Evolutionary conservation across 2,888 invertebrate genomes (phyloP).

Genomic region (Dryadula phaetusa): DNA sequence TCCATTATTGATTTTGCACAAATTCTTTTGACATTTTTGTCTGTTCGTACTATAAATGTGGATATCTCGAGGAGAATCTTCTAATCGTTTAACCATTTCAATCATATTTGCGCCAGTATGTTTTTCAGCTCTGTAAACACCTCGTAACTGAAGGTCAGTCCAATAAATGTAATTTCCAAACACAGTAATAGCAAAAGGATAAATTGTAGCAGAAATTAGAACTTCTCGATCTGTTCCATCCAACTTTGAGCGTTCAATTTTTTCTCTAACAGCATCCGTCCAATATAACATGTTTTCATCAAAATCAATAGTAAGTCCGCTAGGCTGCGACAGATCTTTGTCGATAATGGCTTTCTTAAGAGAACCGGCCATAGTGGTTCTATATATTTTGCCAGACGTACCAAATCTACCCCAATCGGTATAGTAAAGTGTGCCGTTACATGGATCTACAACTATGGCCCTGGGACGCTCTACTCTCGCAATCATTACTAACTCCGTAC

Average conservation of each 20-base stretch:
- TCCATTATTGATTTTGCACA: constrained; percentile 96
- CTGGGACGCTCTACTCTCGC: constrained; percentile 96
- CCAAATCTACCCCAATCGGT: constrained; percentile 98
- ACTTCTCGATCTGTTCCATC: constrained; percentile 94
- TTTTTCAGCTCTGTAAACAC: constrained; percentile 98
- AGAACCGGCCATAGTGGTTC: constrained; percentile 98
- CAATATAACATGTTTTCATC: constrained; percentile 97
- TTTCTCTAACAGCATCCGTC: constrained; percentile 98
- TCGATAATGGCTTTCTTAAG: constrained; percentile 94
- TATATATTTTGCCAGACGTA: constrained; percentile 96
- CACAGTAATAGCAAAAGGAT: constrained; percentile 97
- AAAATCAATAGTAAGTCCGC: constrained; percentile 97
- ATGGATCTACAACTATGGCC: constrained; percentile 98
- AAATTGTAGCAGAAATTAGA: constrained; percentile 94
- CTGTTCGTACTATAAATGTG: constrained; percentile 92
- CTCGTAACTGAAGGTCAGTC: constrained; percentile 96
- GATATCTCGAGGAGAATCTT: constrained; percentile 96
- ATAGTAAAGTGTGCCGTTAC: constrained; percentile 97
- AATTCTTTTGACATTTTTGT: constrained; percentile 91
- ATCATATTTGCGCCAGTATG: constrained; percentile 97
- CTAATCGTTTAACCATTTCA: constrained; percentile 96
- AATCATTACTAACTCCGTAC: constrained; percentile 94
- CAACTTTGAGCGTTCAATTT: constrained; percentile 95
- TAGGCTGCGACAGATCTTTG: constrained; percentile 96
- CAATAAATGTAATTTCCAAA: constrained; percentile 96